Conservation (phyloP, 2,797 vertebrate species). For the Gorsachius magnificus region DNA sequence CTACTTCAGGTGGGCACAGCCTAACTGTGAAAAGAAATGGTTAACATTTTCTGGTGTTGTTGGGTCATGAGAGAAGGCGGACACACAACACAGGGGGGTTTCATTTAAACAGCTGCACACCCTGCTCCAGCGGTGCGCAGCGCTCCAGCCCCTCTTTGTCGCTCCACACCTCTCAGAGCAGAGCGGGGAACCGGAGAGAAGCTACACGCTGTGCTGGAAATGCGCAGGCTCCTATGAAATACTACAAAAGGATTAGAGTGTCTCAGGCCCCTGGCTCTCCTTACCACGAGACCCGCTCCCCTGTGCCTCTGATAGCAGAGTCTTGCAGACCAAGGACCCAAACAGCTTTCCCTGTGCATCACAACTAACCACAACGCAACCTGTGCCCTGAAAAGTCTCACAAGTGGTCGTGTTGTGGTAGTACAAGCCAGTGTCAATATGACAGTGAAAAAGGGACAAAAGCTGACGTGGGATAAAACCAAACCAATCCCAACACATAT, state of each 20-base stretch:
- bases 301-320: neutral
- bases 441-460: neutral
- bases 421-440: accelerated
- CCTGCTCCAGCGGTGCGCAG: too few species aligned
- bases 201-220: neutral
- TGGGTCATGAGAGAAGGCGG: neutral
- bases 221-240: neutral
- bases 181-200: neutral
- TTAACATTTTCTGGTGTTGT: neutral
- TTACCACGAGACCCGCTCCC: neutral
- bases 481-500: accelerated
- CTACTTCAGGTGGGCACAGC: neutral
- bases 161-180: neutral
- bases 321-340: neutral
- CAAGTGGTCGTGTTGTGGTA: neutral
- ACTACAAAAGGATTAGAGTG: neutral
- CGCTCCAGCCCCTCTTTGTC: neutral
- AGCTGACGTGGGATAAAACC: neutral
- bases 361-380: neutral
- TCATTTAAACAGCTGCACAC: neutral
- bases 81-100: neutral
- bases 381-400: neutral
- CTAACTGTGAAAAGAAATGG: neutral
- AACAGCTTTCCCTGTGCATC: neutral
- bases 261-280: neutral